Conservation (phyloP, 2,797 vertebrate genomes). For the Lepus oiostolus region DNA sequence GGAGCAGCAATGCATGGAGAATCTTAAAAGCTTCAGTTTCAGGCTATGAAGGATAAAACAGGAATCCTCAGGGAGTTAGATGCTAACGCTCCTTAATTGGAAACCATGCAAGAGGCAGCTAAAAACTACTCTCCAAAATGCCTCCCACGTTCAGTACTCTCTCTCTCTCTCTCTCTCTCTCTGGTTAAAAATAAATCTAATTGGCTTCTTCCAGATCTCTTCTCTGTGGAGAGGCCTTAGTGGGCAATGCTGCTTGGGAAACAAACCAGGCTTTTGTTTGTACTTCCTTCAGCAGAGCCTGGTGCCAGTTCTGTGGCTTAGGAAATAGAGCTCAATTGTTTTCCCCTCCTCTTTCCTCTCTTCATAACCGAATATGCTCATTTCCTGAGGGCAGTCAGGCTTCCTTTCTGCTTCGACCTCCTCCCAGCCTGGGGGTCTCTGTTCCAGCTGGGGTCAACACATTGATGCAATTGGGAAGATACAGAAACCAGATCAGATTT, state of each 20-base stretch:
- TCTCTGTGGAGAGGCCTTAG: slow-evolving; percentile 22
- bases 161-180: no score
- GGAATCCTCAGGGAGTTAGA: background rate
- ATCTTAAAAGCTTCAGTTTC: background rate
- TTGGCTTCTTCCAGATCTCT: background rate
- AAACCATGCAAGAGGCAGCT: slow-evolving; percentile 24
- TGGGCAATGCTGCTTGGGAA: background rate
- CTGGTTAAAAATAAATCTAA: background rate
- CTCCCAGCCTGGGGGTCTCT: background rate
- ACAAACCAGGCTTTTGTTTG: slow-evolving; percentile 29
- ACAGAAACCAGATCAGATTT: background rate
- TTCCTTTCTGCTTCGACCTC: background rate
- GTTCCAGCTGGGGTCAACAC: background rate
- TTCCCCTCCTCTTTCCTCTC: background rate
- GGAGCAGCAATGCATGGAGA: no score
- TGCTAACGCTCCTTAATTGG: background rate
- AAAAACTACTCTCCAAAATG: background rate
- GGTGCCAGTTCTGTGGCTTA: background rate
- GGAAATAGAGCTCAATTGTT: slow-evolving; percentile 5
- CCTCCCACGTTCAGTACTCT: background rate
- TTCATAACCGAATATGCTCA: background rate
- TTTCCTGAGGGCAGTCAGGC: background rate
- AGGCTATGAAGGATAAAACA: background rate
- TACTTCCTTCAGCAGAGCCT: slow-evolving; percentile 18
- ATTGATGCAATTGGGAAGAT: background rate